Evolutionary conservation across 2,113 vertebrate species (phyloP).

Genomic region (Psilopsiagon aurifrons): DNA sequence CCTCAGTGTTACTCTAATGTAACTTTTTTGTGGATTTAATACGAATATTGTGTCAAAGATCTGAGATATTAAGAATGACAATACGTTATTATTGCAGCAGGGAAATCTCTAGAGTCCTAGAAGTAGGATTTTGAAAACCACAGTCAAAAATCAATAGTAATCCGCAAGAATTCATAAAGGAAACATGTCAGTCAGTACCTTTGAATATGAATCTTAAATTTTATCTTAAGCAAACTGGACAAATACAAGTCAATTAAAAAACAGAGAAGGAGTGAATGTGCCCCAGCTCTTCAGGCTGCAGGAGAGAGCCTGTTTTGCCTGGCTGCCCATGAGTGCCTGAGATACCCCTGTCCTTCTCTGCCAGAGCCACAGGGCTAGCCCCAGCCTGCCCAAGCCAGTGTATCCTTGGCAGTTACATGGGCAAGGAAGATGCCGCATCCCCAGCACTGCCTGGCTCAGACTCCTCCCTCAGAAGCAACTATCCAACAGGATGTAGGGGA

Average conservation of each 20-base stretch:
- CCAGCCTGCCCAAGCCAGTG: background rate
- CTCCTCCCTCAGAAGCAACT: background rate
- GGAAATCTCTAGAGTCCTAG: constrained; percentile 75
- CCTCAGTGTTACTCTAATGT: constrained; percentile 49
- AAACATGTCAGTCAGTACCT: constrained; percentile 75
- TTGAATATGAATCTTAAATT: constrained; percentile 70
- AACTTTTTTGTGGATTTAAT: constrained; percentile 69
- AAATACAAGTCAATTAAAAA: constrained; percentile 40
- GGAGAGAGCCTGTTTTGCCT: background rate
- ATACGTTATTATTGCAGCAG: constrained; percentile 82
- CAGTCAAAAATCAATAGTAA: constrained; percentile 86
- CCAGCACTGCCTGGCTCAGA: background rate
- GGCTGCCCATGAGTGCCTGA: background rate
- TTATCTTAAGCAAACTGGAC: constrained; percentile 65
- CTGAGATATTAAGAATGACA: constrained; percentile 87
- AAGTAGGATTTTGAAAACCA: constrained; percentile 81
- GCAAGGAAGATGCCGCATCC: background rate
- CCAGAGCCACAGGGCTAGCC: fast-evolving
- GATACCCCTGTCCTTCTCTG: background rate
- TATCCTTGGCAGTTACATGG: fast-evolving
- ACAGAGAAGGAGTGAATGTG: background rate
- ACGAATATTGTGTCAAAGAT: constrained; percentile 82
- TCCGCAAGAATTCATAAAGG: constrained; percentile 83
- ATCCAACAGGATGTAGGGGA: background rate
- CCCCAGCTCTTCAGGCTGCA: background rate